Base-by-base conservation (phyloP, 2,888 invertebrate species). In the Azorinus chamasolen region DNA sequence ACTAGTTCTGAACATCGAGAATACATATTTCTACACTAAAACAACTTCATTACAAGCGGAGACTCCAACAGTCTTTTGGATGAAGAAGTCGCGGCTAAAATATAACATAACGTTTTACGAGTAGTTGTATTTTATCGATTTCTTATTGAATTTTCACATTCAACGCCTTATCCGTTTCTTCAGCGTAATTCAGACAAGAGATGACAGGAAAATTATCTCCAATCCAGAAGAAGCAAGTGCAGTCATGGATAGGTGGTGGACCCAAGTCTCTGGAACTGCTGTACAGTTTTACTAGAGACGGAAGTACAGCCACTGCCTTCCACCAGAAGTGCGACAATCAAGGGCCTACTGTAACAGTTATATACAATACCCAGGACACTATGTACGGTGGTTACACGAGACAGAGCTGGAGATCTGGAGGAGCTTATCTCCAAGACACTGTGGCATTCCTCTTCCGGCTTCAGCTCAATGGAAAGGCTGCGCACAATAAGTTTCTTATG, bases 281-380 rank as follows among this genome's bases (percentile, higher is more conserved):
- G 24, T 86, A 83, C 65, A 77, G 71, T 32, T 74, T 77, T 41
- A 68, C 73, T 10, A 45, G 68, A 24, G 83, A 86, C 45, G 84
- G 84, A 0, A 77, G 80, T 51, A 43, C 45, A 5, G 64, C 83
- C 12, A 22, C 55, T 20, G 63, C 74, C 6, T 86, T 86, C 55
- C 86, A 86, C 39, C 51, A 72, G 48, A 63, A 65, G 27, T 86
- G 86, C 59, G 71, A 86, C 78, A 75, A 81, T 43, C 63, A 85
- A 62, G 84, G 84, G 0, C 76, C 84, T 0, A 85, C 83, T 4
- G 77, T 86, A 0, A 77, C 80, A 0, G 79, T 84, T 1, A n/a
- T 83, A 10, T 86, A 81, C 50, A 81, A 86, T 62, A 74, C 78
- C 0, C 27, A 69, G 14, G 72, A 70, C 16, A 79, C 71, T 37